Evolutionary conservation across 2,888 invertebrate species (phyloP), one percentile per base, ranked within the genome.

Genomic region (Pseudococcus viburni): DNA sequence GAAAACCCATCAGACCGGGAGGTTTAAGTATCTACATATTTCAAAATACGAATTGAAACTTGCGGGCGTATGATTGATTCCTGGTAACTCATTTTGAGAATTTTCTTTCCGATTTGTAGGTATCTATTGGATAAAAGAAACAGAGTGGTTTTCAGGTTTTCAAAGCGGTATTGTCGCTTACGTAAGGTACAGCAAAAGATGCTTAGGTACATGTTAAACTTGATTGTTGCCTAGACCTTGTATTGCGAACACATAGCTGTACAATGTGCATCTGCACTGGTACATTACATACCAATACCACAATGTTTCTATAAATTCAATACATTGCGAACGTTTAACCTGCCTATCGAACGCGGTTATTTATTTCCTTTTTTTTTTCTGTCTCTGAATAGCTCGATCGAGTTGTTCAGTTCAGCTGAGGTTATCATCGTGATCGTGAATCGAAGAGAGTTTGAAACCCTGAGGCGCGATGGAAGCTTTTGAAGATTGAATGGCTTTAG

Each of bases 221-320:
- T 46, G 80, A 46, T 83, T 83, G 22, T 83, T 83, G 80, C 80
- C 42, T 42, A 83, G 80, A 83, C 80, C 80, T 83, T 83, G 80
- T 46, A 83, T 46, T 33, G 39, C 42, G 15, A 77, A 77, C 55
- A 55, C n/a, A 55, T 64, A 2, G 64, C 9, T 7, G 22, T 64
- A 64, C 22, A 64, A 64, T 22, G 64, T 64, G 64, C 64, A 64
- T 64, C 22, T 22, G 64, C 19, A 64, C 64, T 5, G 17, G 26
- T 33, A 55, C 51, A 51, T 42, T 33, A 55, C 51, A 51, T 42
- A 42, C 42, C 59, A 15, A 4, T 64, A 64, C 59, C 59, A 19
- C 22, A 22, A 22, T 15, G 19, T 39, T 46, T 83, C 77, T 9
- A 39, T 46, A 83, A 46, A 39, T 83, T 46, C 80, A 83, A 83